Base-by-base conservation (phyloP, 2,888 invertebrate genomes). In the Scaptomyza reducta region DNA sequence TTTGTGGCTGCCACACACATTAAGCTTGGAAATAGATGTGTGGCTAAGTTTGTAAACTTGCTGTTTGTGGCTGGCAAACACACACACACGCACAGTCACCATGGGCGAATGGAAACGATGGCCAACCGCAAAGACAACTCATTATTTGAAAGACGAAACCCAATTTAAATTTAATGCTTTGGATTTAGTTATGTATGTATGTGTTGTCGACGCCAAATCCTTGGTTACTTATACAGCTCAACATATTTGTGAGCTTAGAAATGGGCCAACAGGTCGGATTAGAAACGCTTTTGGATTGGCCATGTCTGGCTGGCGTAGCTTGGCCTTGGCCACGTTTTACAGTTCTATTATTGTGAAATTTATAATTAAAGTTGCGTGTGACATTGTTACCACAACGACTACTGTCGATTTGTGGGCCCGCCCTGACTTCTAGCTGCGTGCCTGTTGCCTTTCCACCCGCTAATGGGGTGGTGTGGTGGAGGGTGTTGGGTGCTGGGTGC, bases 351-450 rank as follows among this genome's bases (percentile, higher is more conserved):
- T 76, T 81, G 66, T 63, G 64, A 67, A 69, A 71, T 70, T 74
- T 69, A 76, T 84, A 85, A 84, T 84, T 78, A 77, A 87, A 73
- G 87, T 74, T 75, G 78, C 61, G 70, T 73, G 70, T 63, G 67
- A 75, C 62, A 75, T 67, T 69, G 56, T 62, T 41, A 16, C 54
- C 45, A 42, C 54, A 45, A 42, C 35, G 38, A 38, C 14, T 1
- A 13, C 49, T 71, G 61, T 16, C 64, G 61, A 76, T 64, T 71
- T 71, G 50, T 64, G 45, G 40, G n/a, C 29, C 35, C 27, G 44
- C 53, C 46, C 51, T 54, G 41, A 44, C 51, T 22, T 31, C 53
- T 29, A 14, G 35, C 47, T 49, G 35, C 47, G 74, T 68, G 64
- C 68, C 73, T 62, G 40, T 11, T 45, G 45, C 33, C 25, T 35